phyloP scores from a whole-genome alignment of 2,888 invertebrate species.

The Arctia plantaginis region DNA sequence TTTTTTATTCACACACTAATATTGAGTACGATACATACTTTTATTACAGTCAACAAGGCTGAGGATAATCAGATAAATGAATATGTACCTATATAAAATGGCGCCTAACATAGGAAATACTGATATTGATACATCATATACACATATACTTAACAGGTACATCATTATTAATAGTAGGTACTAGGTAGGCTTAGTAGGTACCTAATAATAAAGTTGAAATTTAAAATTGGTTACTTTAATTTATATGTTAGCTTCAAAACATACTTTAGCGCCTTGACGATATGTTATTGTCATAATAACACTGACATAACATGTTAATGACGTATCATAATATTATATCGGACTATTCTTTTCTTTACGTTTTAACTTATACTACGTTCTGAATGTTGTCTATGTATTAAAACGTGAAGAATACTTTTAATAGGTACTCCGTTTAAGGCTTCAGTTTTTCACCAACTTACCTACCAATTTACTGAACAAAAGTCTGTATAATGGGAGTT shows the following conservation, averaged over 20 bases:
- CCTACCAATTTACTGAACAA: too few species aligned
- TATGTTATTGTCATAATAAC: background rate
- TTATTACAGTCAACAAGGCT: background rate
- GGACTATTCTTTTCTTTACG: too few species aligned
- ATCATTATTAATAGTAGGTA: background rate
- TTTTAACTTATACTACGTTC: too few species aligned
- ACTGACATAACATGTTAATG: background rate
- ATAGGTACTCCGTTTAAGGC: too few species aligned
- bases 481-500: too few species aligned
- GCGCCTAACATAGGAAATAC: background rate
- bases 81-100: background rate
- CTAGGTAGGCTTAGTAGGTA: too few species aligned
- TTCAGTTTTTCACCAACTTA: too few species aligned
- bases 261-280: background rate
- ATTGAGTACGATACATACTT: background rate
- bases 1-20: conserved; percentile 22
- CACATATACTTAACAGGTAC: background rate
- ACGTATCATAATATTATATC: background rate
- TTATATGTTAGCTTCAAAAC: background rate
- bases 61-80: background rate
- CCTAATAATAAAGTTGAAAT: too few species aligned
- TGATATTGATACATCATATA: background rate
- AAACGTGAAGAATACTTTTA: too few species aligned
- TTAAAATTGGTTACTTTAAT: background rate
- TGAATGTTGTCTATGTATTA: too few species aligned